Conservation (phyloP, 2,113 vertebrate species). For the Lycocorax pyrrhopterus region DNA sequence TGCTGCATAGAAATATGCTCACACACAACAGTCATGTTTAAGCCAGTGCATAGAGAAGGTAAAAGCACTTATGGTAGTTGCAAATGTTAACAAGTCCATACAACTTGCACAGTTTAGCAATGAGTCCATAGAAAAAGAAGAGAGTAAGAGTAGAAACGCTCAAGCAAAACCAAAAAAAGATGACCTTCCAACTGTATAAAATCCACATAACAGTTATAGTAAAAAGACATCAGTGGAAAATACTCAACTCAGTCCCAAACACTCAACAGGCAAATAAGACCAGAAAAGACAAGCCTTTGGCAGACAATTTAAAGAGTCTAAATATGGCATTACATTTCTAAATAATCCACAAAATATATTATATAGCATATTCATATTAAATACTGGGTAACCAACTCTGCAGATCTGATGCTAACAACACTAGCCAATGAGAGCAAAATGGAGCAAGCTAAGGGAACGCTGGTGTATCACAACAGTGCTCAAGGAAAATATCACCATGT, state of each 20-base stretch:
- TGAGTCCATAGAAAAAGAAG: conserved; percentile 62
- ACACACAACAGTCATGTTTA: conserved; percentile 94
- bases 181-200: conserved; percentile 66
- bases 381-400: conserved; percentile 71
- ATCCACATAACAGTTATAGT: conserved; percentile 59
- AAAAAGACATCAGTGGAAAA: conserved; percentile 72
- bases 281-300: conserved; percentile 75
- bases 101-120: conserved; percentile 76
- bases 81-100: conserved; percentile 85
- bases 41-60: conserved; percentile 97
- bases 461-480: conserved; percentile 74
- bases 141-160: conserved; percentile 51
- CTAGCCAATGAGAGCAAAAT: conserved; percentile 66
- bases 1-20: conserved; percentile 91
- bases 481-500: conserved; percentile 56
- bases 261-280: conserved; percentile 69
- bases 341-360: conserved; percentile 77
- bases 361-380: conserved; percentile 75
- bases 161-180: conserved; percentile 47
- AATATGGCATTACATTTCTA: conserved; percentile 70
- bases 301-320: conserved; percentile 68
- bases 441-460: conserved; percentile 68
- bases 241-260: conserved; percentile 58
- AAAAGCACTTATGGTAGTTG: conserved; percentile 99
- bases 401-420: conserved; percentile 59